These are phyloP conservation scores for Cristatella mucedo DNA, from an alignment of 2,888 invertebrate genomes.

Conservation along the genomic window DNA sequence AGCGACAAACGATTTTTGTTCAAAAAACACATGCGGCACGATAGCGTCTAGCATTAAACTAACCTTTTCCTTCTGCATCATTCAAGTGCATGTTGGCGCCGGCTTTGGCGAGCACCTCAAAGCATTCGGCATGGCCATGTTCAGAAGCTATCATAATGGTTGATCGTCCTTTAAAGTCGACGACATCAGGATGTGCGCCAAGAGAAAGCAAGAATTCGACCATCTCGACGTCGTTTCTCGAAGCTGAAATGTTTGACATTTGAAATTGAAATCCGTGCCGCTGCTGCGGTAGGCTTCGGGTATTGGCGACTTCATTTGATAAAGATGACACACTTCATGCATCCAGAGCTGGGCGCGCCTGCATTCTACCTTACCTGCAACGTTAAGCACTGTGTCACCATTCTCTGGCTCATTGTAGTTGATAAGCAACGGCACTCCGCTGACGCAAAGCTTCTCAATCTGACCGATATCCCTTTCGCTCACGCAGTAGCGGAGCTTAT, in stretches of 20 bases:
- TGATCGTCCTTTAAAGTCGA: conserved; percentile 33
- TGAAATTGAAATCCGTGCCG: no score
- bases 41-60: no score
- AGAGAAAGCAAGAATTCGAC: conserved; percentile 30
- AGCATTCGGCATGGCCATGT: conserved; percentile 35
- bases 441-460: conserved; percentile 30
- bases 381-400: conserved; percentile 32
- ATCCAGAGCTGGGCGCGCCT: no score
- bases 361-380: conserved; percentile 19
- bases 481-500: conserved; percentile 37
- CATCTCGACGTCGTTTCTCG: conserved; percentile 35
- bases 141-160: conserved; percentile 38
- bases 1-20: no score
- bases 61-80: conserved; percentile 37
- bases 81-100: conserved; percentile 31
- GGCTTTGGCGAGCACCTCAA: conserved; percentile 28
- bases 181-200: conserved; percentile 37
- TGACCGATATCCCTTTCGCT: conserved; percentile 28
- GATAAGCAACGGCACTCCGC: conserved; percentile 34
- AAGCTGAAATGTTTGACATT: no score
- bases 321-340: no score
- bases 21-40: no score
- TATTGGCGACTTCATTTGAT: no score
- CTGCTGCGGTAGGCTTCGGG: no score
- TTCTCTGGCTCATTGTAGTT: conserved; percentile 36